Base-by-base conservation (phyloP, 2,113 vertebrate species). In the Hippocampus comes region DNA sequence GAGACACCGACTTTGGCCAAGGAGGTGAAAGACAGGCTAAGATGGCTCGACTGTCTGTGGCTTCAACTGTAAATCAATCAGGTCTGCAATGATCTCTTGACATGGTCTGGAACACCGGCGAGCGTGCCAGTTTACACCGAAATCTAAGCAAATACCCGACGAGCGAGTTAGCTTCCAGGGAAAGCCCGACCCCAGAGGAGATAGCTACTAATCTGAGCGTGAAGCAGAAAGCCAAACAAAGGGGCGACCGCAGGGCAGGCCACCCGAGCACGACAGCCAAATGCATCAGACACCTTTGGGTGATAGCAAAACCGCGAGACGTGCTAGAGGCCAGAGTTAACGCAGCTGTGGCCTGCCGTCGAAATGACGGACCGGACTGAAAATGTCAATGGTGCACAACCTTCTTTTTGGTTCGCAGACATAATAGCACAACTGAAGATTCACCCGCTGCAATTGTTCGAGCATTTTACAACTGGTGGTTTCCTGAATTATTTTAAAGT, bases 161-260 rank as follows among this genome's bases (percentile, higher is more conserved):
- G 88, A 86, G 78, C 57, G 77, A 87, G 72, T 74, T 68, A 51
- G 77, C 79, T 84, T 87, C 83, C 86, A 88, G 86, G 88, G 90
- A 89, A 90, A 87, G 76, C 79, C 75, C 72, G 79, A 82, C 80
- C 86, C 80, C 76, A 51, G 81, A 72, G 84, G 87, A 87, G 89
- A 91, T 91, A 87, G 87, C 86, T 84, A 75, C 86, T 90, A 89
- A 91, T 89, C 79, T 84, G 82, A 87, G 83, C 83, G 74, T 79
- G 80, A 85, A 88, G 85, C 65, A 76, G 78, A 87, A 87, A 88
- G 81, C 88, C 63, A 84, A 89, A 88, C 84, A 82, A 38, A 71
- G 83, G 78, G 82, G 71, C 63, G 63, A 87, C 87, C 86, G 68
- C 80, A 72, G 81, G 83, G 77, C 77, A 75, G 75, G 79, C 79